Evolutionary conservation across 2,888 invertebrate genomes (phyloP).

Genomic region (Acleris laterana): DNA sequence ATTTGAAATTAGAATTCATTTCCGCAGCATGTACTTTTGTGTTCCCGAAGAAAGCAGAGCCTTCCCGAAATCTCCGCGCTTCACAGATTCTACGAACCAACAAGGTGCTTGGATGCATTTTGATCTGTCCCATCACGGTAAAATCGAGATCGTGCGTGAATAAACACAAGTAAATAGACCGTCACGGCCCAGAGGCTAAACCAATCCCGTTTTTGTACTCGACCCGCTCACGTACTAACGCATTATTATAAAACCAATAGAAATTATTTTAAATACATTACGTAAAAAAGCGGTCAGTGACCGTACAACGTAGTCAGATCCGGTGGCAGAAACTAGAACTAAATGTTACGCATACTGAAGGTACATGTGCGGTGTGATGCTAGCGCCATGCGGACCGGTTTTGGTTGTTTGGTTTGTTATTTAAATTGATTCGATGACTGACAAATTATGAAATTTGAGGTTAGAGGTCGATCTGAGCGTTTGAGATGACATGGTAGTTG

Average conservation of each 20-base stretch:
- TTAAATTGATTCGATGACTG: constrained; percentile 60
- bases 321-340: constrained; percentile 3
- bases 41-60: not conserved
- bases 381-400: not conserved
- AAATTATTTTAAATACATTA: constrained; percentile 22
- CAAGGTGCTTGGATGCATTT: constrained; percentile 9
- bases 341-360: not conserved
- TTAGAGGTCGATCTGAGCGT: constrained; percentile 54
- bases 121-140: constrained; percentile 21
- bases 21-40: not conserved
- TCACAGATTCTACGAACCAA: not conserved
- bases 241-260: constrained; percentile 37
- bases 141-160: constrained; percentile 72
- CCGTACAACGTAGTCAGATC: constrained; percentile 34
- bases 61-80: not conserved
- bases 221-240: constrained; percentile 63
- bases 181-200: constrained; percentile 67
- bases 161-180: constrained; percentile 75
- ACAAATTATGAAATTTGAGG: constrained; percentile 63
- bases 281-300: constrained; percentile 48
- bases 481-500: constrained; percentile 20
- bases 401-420: constrained; percentile 37
- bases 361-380: not conserved
- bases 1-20: too few relatives aligned
- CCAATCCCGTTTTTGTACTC: constrained; percentile 75